Evolutionary conservation across 1,140 invertebrate species (phyloP), one percentile per base, ranked within the genome.

Genomic region (Dufourea novaeangliae): DNA sequence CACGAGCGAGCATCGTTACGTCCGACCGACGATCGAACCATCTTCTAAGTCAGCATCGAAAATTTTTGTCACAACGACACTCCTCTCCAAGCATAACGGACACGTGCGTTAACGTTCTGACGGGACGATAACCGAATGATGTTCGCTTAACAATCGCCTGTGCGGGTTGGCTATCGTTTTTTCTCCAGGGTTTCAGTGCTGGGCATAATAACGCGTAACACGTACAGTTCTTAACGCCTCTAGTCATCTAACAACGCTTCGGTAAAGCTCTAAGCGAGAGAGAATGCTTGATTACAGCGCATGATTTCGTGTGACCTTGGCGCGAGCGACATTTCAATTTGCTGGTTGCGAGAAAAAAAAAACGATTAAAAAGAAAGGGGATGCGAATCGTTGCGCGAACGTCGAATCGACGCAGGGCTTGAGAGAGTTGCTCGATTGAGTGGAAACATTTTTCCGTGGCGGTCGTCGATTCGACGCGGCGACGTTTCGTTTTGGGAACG

Each of bases 241-340:
- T 90, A 90, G 89, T 90, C 89, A 90, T 87, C 84, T 89, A 89
- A 90, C 87, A 88, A 89, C 88, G 89, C 89, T 89, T 89, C 86
- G 78, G 84, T 88, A 86, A 86, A 88, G 84, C 64, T n/a, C n/a
- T 70, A 79, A 78, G 57, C 59, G 41, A 78, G 62, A n/a, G n/a
- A 20, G 32, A 61, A 61, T 11, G 41, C 17, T 20, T 64, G 10
- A n/a, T 59, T 32, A 54, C 39, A 25, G 44, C 41, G 59, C 56
- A 44, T 57, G 22, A 32, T 50, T n/a, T 34, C 6, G 32, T 22
- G 25, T n/a, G 17, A n/a, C 27, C 17, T 27, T n/a, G 14, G 34
- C 34, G n/a, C n/a, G n/a, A n/a, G n/a, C n/a, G n/a, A n/a, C n/a
- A n/a, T n/a, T n/a, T n/a, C n/a, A n/a, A n/a, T n/a, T n/a, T n/a